phyloP scores from a whole-genome alignment of 1,140 invertebrate species.

The Diploscapter pachys region DNA sequence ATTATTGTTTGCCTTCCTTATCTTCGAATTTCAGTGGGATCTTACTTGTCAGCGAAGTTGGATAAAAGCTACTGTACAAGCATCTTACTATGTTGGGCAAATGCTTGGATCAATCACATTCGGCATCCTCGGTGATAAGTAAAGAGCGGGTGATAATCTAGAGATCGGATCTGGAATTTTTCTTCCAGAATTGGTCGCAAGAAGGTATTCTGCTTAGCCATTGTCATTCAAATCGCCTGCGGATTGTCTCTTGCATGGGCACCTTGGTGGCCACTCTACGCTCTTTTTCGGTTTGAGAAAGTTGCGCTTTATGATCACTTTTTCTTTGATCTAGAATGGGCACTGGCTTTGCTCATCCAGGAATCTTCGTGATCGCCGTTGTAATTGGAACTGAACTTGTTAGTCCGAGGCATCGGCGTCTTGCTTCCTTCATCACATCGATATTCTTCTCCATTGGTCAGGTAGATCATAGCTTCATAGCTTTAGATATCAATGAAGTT shows the following conservation, averaged over 20 bases:
- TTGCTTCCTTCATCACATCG: conserved; percentile 60
- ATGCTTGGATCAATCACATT: conserved; percentile 56
- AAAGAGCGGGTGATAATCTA: not conserved
- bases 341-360: conserved; percentile 44
- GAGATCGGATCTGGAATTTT: not conserved
- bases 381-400: conserved; percentile 61
- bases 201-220: conserved; percentile 56
- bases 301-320: no score
- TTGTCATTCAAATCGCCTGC: conserved; percentile 49
- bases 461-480: conserved; percentile 58
- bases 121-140: conserved; percentile 49
- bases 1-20: conserved; percentile 2
- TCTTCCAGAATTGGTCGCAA: conserved; percentile 53
- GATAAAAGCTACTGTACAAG: conserved; percentile 54
- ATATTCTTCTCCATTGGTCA: conserved; percentile 60
- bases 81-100: conserved; percentile 55
- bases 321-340: conserved; percentile 24
- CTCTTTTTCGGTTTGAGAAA: conserved; percentile 10
- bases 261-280: conserved; percentile 49
- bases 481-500: conserved; percentile 11
- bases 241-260: conserved; percentile 48
- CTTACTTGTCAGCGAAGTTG: conserved; percentile 46
- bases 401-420: conserved; percentile 58
- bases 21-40: conserved; percentile 51
- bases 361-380: conserved; percentile 58